Evolutionary conservation across 2,888 invertebrate species (phyloP).

Genomic region (Pristionchus exspectatus): DNA sequence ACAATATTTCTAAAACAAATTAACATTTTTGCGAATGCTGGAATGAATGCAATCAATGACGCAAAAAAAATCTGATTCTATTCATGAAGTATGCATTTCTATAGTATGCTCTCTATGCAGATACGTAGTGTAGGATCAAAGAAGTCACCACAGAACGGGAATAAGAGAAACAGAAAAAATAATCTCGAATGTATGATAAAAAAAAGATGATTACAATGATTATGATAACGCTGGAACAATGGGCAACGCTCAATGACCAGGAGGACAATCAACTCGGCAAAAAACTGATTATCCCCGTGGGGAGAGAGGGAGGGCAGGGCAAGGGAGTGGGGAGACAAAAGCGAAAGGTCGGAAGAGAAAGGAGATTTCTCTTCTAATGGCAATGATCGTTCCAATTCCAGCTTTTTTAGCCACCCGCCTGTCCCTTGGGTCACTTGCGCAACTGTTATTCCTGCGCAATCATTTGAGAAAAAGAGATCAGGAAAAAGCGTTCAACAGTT

Average conservation of each 20-base stretch:
- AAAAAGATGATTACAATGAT: not conserved
- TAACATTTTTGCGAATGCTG: too few relatives aligned
- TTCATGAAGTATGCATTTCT: too few relatives aligned
- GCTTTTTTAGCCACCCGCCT: constrained; percentile 9
- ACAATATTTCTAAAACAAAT: too few relatives aligned
- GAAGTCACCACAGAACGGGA: too few relatives aligned
- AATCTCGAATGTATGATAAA: not conserved
- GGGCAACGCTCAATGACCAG: not conserved
- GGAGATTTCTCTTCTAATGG: not conserved
- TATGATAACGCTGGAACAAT: not conserved
- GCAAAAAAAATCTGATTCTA: too few relatives aligned
- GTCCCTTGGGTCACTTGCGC: not conserved
- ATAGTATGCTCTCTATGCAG: too few relatives aligned
- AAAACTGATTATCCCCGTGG: constrained; percentile 21
- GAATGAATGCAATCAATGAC: too few relatives aligned
- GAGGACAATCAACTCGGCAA: constrained; percentile 33
- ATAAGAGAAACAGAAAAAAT: too few relatives aligned
- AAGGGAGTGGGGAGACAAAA: not conserved
- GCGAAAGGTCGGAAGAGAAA: constrained; percentile 23
- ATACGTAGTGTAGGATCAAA: too few relatives aligned
- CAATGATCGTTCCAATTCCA: constrained; percentile 13
- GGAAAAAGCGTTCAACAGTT: too few relatives aligned
- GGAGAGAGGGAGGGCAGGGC: not conserved
- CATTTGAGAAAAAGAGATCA: not conserved
- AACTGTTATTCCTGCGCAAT: not conserved